phyloP scores from a whole-genome alignment of 2,113 vertebrate genomes.

The Gallinago paraguaiae region DNA sequence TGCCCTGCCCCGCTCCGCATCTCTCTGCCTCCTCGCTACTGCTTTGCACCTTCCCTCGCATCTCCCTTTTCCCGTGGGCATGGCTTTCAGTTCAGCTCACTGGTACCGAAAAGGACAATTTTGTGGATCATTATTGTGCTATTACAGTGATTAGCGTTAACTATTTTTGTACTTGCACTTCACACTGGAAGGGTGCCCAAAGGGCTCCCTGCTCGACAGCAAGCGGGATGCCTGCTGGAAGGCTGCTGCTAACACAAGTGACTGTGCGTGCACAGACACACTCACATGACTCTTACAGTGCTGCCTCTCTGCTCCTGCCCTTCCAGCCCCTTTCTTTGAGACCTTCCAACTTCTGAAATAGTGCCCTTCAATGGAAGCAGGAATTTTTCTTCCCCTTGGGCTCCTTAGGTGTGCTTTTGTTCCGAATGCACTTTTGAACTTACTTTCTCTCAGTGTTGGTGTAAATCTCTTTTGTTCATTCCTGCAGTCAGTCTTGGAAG shows the following conservation, averaged over 20 bases:
- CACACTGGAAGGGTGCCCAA: background rate
- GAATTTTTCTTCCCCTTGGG: background rate
- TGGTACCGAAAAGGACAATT: constrained; percentile 25
- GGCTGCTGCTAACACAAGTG: background rate
- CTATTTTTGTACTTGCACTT: background rate
- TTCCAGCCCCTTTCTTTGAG: background rate
- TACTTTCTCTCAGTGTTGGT: background rate
- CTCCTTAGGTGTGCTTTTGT: background rate
- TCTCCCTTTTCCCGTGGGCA: background rate
- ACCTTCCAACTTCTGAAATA: background rate
- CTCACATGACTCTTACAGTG: fast-evolving
- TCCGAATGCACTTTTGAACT: background rate
- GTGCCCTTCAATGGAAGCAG: background rate
- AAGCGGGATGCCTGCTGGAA: background rate
- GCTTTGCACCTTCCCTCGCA: background rate
- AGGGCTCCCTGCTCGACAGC: background rate
- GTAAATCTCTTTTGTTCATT: background rate
- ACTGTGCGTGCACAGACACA: fast-evolving
- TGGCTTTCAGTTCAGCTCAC: background rate
- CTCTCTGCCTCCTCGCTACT: background rate
- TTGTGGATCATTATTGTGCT: constrained; percentile 18
- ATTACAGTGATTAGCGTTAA: constrained; percentile 30
- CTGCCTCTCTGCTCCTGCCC: background rate
- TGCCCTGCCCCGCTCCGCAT: fast-evolving
- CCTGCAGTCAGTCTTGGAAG: background rate